A percentile compares a stretch with the other conserved stretches of the same genome.
These are phyloP conservation scores for Pantherophis vulpinus DNA, from an alignment of 2,797 vertebrate species.

Conservation along the genomic window DNA sequence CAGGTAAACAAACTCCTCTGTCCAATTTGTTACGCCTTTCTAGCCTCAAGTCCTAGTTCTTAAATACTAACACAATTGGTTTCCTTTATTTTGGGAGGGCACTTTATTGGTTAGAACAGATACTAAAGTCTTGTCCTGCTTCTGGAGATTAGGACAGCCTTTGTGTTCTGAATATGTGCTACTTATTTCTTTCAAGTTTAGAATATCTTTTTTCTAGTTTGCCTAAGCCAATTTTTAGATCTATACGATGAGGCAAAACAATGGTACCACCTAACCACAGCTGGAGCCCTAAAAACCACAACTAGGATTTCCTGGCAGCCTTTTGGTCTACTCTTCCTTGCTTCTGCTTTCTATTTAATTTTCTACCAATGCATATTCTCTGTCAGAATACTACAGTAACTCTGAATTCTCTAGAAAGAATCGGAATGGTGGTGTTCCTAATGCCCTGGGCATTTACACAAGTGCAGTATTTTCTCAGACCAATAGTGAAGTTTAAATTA, in stretches of 20 bases:
- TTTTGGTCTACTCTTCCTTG: background rate
- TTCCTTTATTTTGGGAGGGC: background rate
- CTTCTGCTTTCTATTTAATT: background rate
- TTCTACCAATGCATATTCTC: background rate
- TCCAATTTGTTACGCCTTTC: background rate
- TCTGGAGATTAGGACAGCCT: background rate
- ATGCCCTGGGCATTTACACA: background rate
- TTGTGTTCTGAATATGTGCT: background rate
- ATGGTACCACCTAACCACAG: background rate
- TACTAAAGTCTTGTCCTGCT: background rate
- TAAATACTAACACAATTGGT: background rate
- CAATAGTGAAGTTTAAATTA: background rate
- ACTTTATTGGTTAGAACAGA: background rate
- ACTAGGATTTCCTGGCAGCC: background rate
- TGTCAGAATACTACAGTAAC: background rate
- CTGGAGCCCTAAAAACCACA: background rate
- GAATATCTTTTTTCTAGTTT: background rate
- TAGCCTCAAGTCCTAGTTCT: background rate
- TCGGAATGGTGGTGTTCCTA: background rate
- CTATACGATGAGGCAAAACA: background rate
- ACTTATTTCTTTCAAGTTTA: background rate
- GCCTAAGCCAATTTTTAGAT: background rate
- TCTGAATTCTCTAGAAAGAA: background rate
- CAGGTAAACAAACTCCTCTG: conserved; percentile 61
- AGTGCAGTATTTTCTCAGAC: background rate